Percentiles rank a stretch among this genome's conserved stretches.
phyloP scores from a whole-genome alignment of 2,888 invertebrate genomes.

The Anticlea derivata region DNA sequence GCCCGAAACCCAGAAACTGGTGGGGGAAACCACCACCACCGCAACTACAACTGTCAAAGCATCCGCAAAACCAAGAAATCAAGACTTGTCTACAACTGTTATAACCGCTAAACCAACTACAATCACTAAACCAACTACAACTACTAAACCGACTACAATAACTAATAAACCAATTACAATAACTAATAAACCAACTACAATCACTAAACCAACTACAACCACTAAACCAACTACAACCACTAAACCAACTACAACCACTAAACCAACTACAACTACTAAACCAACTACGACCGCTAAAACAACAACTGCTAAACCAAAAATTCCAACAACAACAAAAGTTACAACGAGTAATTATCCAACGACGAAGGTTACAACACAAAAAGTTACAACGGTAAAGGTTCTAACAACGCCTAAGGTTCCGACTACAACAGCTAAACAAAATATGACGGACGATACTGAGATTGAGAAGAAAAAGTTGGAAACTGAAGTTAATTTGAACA shows the following conservation, averaged over 20 bases:
- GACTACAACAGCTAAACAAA: conserved; percentile 9
- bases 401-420: conserved; percentile 9
- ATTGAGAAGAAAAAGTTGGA: conserved; percentile 21
- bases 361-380: conserved; percentile 17
- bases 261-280: conserved; percentile 27
- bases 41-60: conserved; percentile 30
- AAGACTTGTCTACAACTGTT: no score
- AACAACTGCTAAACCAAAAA: conserved; percentile 35
- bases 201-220: conserved; percentile 24
- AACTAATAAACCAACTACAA: conserved; percentile 26
- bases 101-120: conserved; percentile 30
- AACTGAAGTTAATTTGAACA: conserved; percentile 23
- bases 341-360: conserved; percentile 27
- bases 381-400: conserved; percentile 13
- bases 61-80: no score
- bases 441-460: conserved; percentile 13
- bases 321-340: conserved; percentile 25
- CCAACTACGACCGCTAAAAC: conserved; percentile 30
- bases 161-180: conserved; percentile 31
- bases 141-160: conserved; percentile 28
- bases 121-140: conserved; percentile 29
- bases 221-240: conserved; percentile 30
- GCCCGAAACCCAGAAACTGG: conserved; percentile 56
- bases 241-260: conserved; percentile 34
- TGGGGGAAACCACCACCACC: conserved; percentile 41